Evolutionary conservation across 2,888 invertebrate species (phyloP), one percentile per base, ranked within the genome.

Genomic region (Lacanobia oleracea): DNA sequence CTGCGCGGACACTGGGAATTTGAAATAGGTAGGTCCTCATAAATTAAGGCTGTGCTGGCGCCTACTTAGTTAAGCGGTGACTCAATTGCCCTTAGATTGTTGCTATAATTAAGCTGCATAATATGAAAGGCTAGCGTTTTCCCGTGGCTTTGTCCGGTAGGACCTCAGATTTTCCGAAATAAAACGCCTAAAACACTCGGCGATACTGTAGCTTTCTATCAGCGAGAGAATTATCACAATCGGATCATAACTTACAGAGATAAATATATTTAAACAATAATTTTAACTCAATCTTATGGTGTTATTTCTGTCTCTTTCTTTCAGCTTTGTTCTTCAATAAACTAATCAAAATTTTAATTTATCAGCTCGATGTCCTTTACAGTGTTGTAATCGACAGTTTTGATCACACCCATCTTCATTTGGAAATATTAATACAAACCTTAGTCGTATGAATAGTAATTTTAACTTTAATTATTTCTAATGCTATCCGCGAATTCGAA

Each of bases 381-480:
- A 14, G 10, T 64, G 8, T 43, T 65, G n/a, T 7, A 45, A 45
- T n/a, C 12, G 23, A 2, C 6, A 18, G 21, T 12, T 33, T 21
- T 33, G 14, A 51, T 27, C 23, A 37, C n/a, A 37, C 18, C 12
- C n/a, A 27, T 45, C 53, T 37, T 14, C 10, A 68, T 67, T 51
- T 43, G 16, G n/a, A 40, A n/a, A 48, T 9, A 33, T 33, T 1
- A 43, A 23, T 6, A 16, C 16, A 37, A 9, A 10, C 37, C 45
- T 27, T 77, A 48, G 0, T 37, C 50, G 18, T 37, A 79, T 27
- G 33, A 33, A 33, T 4, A 51, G 18, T 2, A 51, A 45, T 53
- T 71, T 45, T 6, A 57, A 50, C 9, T 23, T 61, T 75, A 74
- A 72, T 72, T 60, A 74, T 61, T 27, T 21, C 21, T 16, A 23